Conservation (phyloP, 2,797 vertebrate species). For the Acanthis flammea region DNA sequence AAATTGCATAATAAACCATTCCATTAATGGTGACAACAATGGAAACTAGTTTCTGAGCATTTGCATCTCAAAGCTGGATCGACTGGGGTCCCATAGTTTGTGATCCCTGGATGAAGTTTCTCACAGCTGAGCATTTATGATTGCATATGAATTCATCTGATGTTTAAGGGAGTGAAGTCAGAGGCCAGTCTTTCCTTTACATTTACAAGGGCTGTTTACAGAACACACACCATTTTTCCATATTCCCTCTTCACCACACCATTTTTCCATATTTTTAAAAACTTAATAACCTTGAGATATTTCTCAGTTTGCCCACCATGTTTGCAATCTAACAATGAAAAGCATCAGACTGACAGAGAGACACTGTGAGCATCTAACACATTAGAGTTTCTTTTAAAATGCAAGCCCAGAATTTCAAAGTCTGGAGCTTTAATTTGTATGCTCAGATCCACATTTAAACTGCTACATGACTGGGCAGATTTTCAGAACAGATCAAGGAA, state of each 20-base stretch:
- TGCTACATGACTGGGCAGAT: background rate
- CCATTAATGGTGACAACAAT: background rate
- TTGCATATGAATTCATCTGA: background rate
- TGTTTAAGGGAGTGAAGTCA: background rate
- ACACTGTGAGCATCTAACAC: background rate
- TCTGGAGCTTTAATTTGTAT: background rate
- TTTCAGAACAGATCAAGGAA: background rate
- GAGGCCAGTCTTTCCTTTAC: background rate
- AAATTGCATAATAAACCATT: background rate
- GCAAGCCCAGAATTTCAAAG: background rate
- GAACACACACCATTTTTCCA: background rate
- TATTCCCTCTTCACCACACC: background rate
- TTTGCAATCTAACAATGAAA: background rate
- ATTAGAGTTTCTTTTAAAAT: background rate
- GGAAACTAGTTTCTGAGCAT: background rate
- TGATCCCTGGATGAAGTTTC: background rate
- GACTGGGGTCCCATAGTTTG: background rate
- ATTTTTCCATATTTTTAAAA: background rate
- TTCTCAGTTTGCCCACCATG: background rate
- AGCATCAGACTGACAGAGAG: background rate
- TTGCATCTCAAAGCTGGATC: background rate
- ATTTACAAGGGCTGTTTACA: background rate
- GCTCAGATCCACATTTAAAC: background rate
- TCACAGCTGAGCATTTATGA: background rate
- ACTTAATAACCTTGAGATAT: background rate